A percentile compares a stretch with the other conserved stretches of the same genome.
phyloP scores from a whole-genome alignment of 37 sponge, comb jelly and placozoan species.

The Tethya wilhelma region DNA sequence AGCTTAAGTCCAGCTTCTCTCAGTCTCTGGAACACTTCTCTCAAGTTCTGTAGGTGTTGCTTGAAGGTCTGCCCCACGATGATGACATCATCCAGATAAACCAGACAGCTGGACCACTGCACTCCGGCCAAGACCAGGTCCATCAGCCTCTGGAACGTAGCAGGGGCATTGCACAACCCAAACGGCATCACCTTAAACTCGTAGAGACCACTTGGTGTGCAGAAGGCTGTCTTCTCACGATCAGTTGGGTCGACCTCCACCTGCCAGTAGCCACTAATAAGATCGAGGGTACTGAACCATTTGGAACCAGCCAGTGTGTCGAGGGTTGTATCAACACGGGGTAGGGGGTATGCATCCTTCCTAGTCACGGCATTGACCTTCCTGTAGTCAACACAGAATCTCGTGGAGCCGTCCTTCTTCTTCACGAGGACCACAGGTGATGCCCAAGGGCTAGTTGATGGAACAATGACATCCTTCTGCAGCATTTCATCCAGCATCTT shows the following conservation, averaged over 20 bases:
- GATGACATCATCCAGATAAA: constrained; percentile 52
- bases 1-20: constrained; percentile 43
- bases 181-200: too few species aligned
- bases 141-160: constrained; percentile 55
- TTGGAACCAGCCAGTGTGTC: constrained; percentile 20
- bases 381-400: constrained; percentile 27
- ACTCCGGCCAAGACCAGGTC: constrained; percentile 27
- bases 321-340: constrained; percentile 5
- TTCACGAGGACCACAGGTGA: too few species aligned
- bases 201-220: constrained; percentile 7
- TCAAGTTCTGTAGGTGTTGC: constrained; percentile 35
- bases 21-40: constrained; percentile 11
- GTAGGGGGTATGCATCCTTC: constrained; percentile 33
- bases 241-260: not conserved
- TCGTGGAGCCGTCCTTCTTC: constrained; percentile 5
- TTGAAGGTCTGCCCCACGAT: constrained; percentile 29
- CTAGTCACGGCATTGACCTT: constrained; percentile 18
- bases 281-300: constrained; percentile 38
- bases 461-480: too few species aligned
- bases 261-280: constrained; percentile 24
- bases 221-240: constrained; percentile 43
- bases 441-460: too few species aligned
- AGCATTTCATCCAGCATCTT: too few species aligned
- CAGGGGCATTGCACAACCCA: too few species aligned
- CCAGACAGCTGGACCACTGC: constrained; percentile 10